Base-by-base conservation (phyloP, 2,113 vertebrate species). In the Pholis gunnellus region DNA sequence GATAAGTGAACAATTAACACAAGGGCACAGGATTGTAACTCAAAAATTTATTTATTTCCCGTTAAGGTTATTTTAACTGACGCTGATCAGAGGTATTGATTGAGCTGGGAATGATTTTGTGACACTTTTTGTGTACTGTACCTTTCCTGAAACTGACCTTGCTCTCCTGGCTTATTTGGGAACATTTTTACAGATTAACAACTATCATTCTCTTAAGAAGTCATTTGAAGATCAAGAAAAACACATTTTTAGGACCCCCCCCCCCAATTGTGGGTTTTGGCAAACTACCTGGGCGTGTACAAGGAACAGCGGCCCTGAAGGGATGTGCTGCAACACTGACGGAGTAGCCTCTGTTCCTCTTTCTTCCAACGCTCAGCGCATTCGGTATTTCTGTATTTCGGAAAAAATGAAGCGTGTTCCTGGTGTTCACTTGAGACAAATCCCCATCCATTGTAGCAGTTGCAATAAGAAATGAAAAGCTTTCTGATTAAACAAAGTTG, bases 211-310 rank as follows among this genome's bases (percentile, higher is more conserved):
- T 65, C 8, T 48, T 34, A 13, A 64, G 31, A 48, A 40, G 15
- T 81, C 14, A 65, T 75, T 64, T 70, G 1, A 57, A 70, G 66
- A 34, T 75, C 54, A 74, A 68, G 61, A 6, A 34, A 73, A 66
- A 70, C 31, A 20, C 5, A 70, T 66, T 63, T 52, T 27, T 54
- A n/a, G 36, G 9, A 9, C 8, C 67, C 14, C 22, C 29, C 29
- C 6, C 20, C 29, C 57, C 36, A 36, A 17, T 48, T 67, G 25
- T 72, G 52, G 52, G 29, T 63, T 68, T 68, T 68, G 78, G 74
- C 52, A 31, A 31, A 31, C 29, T 31, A 34, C 31, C 31, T 34
- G 31, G 31, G 31, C 31, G 31, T 34, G 31, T 67, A 72, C 54
- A 75, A 22, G 25, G 17, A 79, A 14, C 36, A 75, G 50, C 36